Evolutionary conservation across 2,797 vertebrate genomes (phyloP).

Genomic region (Hydrophis major): DNA sequence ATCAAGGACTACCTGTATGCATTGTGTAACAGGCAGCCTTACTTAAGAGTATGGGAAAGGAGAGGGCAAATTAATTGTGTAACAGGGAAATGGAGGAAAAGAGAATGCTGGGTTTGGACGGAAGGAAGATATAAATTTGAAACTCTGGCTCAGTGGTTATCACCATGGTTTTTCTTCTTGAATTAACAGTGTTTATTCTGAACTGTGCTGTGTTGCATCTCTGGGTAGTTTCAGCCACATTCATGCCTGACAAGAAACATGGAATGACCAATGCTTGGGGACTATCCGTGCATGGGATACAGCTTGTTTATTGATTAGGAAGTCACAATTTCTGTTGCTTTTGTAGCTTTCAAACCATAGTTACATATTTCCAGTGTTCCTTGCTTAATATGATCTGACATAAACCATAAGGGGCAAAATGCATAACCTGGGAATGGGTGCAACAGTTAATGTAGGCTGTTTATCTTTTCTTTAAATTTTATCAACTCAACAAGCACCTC

Average conservation of each 20-base stretch:
- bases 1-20: not conserved
- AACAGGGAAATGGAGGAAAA: not conserved
- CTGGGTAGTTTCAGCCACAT: not conserved
- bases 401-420: not conserved
- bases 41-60: not conserved
- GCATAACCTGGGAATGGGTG: too few species aligned
- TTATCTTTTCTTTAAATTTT: not conserved
- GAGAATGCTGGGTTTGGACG: not conserved
- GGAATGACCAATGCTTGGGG: not conserved
- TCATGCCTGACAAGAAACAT: not conserved
- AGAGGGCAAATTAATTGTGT: not conserved
- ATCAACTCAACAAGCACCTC: too few species aligned
- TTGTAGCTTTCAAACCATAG: not conserved
- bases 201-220: not conserved
- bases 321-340: not conserved
- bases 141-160: not conserved
- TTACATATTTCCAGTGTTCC: not conserved
- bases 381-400: not conserved
- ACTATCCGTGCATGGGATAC: not conserved
- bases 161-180: not conserved
- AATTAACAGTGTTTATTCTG: not conserved
- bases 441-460: not conserved
- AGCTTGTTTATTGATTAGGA: not conserved
- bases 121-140: not conserved
- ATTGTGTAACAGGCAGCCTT: not conserved